Conservation (phyloP, 2,888 invertebrate species). For the Eudasyphora cyanicolor region DNA sequence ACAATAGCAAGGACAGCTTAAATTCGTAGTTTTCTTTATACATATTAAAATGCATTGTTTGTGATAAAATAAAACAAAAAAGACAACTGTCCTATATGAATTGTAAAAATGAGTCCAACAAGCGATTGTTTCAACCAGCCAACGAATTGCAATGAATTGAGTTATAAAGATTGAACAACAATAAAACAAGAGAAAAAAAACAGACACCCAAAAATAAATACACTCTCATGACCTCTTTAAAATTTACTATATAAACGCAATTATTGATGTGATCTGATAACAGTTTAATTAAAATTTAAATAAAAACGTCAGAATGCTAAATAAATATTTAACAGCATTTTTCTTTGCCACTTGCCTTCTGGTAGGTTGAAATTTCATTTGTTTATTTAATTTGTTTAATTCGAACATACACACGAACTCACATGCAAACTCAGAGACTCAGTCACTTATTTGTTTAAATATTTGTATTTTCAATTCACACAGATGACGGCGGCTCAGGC, state of each 20-base stretch:
- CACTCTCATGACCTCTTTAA: slow-evolving; percentile 25
- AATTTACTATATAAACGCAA: slow-evolving; percentile 46
- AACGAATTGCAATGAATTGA: slow-evolving; percentile 16
- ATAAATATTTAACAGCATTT: slow-evolving; percentile 33
- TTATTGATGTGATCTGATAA: not conserved
- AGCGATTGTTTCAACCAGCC: slow-evolving; percentile 6
- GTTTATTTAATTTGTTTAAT: slow-evolving; percentile 11
- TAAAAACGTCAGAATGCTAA: slow-evolving; percentile 35
- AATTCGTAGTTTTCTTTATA: too few species aligned
- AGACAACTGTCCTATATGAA: slow-evolving; percentile 10
- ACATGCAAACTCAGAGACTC: not conserved
- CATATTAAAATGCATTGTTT: too few species aligned
- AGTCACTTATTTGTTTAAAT: not conserved
- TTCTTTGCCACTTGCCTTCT: slow-evolving; percentile 23
- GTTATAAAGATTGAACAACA: not conserved
- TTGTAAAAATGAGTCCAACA: not conserved
- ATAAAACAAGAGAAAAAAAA: not conserved
- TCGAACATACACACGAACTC: not conserved
- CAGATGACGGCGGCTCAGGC: slow-evolving; percentile 23
- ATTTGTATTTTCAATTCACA: slow-evolving; percentile 4
- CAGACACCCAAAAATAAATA: slow-evolving; percentile 1
- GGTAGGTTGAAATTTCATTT: slow-evolving; percentile 48
- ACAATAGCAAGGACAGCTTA: too few species aligned
- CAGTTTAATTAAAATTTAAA: slow-evolving; percentile 18
- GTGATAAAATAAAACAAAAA: not conserved